Percentiles rank a stretch among this genome's conserved stretches.
phyloP scores from a whole-genome alignment of 2,113 vertebrate genomes.

The Columbina picui region DNA sequence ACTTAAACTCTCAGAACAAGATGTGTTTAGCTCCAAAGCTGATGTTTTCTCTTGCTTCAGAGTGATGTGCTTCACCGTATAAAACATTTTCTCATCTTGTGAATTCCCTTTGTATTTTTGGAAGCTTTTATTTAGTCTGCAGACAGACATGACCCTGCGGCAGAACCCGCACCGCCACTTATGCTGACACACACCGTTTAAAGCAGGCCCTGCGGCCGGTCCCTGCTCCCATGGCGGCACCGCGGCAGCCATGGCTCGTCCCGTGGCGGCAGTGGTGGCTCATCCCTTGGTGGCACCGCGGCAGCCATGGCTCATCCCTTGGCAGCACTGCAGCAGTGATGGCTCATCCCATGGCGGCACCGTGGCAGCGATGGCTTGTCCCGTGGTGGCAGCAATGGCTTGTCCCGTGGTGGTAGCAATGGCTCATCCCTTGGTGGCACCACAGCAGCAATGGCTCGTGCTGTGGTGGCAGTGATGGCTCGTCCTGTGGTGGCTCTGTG shows the following conservation, averaged over 20 bases:
- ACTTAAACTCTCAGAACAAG: neutral
- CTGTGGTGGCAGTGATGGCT: too few species aligned
- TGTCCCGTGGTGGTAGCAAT: too few species aligned
- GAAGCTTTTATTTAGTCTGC: neutral
- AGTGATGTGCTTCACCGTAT: neutral
- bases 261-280: too few species aligned
- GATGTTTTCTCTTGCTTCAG: neutral
- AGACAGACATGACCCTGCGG: neutral
- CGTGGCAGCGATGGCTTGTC: too few species aligned
- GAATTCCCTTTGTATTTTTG: neutral
- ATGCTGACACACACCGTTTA: rapidly evolving
- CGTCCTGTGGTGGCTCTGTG: too few species aligned
- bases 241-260: too few species aligned
- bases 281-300: too few species aligned
- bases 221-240: neutral
- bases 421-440: too few species aligned
- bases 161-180: neutral
- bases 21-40: neutral
- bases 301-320: too few species aligned
- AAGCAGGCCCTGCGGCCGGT: rapidly evolving
- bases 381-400: too few species aligned
- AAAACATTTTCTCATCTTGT: neutral
- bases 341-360: neutral
- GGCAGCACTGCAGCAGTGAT: too few species aligned
- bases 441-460: too few species aligned